Evolutionary conservation across 2,113 vertebrate genomes (phyloP).

Genomic region (Melanotaenia duboulayi): DNA sequence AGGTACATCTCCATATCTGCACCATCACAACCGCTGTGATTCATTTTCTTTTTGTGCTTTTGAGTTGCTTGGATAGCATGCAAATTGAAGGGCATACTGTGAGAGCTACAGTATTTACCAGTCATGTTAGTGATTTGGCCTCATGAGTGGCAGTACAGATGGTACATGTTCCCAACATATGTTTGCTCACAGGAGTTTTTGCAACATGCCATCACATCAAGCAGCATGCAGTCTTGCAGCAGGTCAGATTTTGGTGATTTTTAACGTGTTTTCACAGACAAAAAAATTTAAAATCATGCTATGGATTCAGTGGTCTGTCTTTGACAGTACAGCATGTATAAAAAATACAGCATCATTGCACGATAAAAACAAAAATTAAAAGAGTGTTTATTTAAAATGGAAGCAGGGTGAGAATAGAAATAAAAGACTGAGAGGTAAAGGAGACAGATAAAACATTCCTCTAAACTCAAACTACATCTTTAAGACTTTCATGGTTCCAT

Average conservation of each 20-base stretch:
- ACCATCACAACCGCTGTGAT: constrained; percentile 14
- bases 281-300: not conserved
- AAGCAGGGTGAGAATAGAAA: not conserved
- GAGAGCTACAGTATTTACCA: constrained; percentile 8
- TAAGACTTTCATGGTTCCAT: not conserved
- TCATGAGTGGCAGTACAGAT: constrained; percentile 64
- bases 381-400: not conserved
- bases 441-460: not conserved
- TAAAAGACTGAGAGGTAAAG: not conserved
- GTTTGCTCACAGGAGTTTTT: constrained; percentile 65
- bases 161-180: constrained; percentile 65
- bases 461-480: not conserved
- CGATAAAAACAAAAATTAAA: no score
- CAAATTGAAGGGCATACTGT: constrained; percentile 22
- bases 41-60: constrained; percentile 6
- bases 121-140: constrained; percentile 11
- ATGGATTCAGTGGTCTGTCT: not conserved
- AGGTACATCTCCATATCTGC: constrained; percentile 43
- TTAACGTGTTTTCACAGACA: constrained; percentile 20
- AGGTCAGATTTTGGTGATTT: constrained; percentile 42
- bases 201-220: constrained; percentile 8
- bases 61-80: not conserved
- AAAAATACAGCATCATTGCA: not conserved
- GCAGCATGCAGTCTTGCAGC: constrained; percentile 20
- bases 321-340: not conserved